phyloP scores from a whole-genome alignment of 1,140 invertebrate genomes.

The Nephila pilipes region DNA sequence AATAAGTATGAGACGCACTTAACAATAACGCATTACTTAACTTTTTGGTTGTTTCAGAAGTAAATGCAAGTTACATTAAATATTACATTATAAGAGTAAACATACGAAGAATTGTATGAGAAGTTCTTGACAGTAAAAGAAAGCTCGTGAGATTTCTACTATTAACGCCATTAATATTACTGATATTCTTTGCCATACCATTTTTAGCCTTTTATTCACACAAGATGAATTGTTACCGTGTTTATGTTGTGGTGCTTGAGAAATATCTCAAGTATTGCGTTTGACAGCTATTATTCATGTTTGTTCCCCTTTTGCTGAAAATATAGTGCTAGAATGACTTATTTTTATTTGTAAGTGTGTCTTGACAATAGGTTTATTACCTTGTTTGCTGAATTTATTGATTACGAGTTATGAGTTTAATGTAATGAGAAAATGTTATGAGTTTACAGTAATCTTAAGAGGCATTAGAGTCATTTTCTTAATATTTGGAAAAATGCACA shows the following conservation, averaged over 20 bases:
- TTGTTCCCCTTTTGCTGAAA: neutral
- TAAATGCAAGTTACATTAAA: too few species aligned
- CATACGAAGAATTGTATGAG: too few species aligned
- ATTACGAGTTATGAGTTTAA: too few species aligned
- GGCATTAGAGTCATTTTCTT: too few species aligned
- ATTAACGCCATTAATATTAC: constrained; percentile 13
- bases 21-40: too few species aligned
- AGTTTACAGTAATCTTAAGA: too few species aligned
- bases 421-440: too few species aligned
- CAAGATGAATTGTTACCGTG: neutral
- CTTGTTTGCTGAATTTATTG: too few species aligned
- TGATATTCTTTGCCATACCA: neutral
- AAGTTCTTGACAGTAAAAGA: neutral
- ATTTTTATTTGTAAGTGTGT: neutral
- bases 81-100: too few species aligned
- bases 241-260: neutral
- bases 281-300: constrained; percentile 2
- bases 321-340: neutral
- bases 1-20: too few species aligned
- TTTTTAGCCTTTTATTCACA: neutral
- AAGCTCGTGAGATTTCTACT: neutral
- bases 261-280: neutral
- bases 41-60: too few species aligned
- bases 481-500: too few species aligned
- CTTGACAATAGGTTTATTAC: neutral